These are phyloP conservation scores for Melanotaenia duboulayi DNA, from an alignment of 2,113 vertebrate genomes.

Conservation along the genomic window DNA sequence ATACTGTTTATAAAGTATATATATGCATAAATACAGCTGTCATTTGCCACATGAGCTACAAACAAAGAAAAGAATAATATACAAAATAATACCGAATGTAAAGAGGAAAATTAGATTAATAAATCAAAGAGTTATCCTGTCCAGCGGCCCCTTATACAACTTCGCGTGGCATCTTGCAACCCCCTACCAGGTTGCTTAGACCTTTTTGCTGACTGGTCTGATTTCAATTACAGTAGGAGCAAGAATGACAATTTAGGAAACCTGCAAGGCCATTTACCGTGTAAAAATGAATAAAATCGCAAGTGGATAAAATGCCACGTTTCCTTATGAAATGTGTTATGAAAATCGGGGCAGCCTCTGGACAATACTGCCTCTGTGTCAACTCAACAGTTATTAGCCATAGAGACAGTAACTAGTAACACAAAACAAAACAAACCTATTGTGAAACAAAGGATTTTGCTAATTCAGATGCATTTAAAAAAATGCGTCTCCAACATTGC, in stretches of 20 bases:
- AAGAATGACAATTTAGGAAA: background rate
- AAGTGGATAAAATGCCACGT: background rate
- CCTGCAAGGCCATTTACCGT: background rate
- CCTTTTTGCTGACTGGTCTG: background rate
- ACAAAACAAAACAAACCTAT: background rate
- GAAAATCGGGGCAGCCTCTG: background rate
- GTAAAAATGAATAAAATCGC: background rate
- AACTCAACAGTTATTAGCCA: slow-evolving; percentile 27
- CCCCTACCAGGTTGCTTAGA: background rate
- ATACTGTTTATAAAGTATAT: background rate
- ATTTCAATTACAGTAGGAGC: background rate
- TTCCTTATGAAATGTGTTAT: background rate
- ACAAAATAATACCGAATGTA: background rate
- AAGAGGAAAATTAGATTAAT: no score
- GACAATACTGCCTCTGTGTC: background rate
- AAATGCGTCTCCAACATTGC: fast-evolving
- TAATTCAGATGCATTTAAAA: no score
- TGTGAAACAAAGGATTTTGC: background rate
- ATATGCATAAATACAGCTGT: no score
- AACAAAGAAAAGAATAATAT: background rate
- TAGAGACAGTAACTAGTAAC: background rate
- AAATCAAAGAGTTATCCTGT: background rate
- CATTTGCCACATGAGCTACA: background rate
- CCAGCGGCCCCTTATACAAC: background rate
- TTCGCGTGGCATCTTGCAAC: background rate